phyloP scores from a whole-genome alignment of 2,888 invertebrate species.

The Dasysyrphus albostriatus region DNA sequence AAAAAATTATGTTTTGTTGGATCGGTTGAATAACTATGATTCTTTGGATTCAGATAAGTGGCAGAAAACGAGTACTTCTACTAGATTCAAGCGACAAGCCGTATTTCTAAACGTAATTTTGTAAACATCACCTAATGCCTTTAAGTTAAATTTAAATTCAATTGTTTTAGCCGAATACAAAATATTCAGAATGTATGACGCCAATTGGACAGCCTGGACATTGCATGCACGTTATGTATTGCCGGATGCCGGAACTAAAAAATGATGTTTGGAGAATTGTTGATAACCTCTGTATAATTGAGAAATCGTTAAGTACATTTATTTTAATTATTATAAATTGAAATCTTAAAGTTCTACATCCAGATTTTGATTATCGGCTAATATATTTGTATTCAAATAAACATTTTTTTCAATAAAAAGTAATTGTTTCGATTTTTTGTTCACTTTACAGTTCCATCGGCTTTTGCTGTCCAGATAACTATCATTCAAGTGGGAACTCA shows the following conservation, averaged over 20 bases:
- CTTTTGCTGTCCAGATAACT: slow-evolving; percentile 89
- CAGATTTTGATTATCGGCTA: too few relatives aligned
- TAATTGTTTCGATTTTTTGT: background rate
- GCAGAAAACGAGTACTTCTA: background rate
- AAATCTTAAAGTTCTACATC: background rate
- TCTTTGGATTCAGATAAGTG: slow-evolving; percentile 56
- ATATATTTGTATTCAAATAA: too few relatives aligned
- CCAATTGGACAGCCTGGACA: slow-evolving; percentile 87
- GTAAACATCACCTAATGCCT: too few relatives aligned
- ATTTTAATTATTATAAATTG: slow-evolving; percentile 76
- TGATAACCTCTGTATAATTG: slow-evolving; percentile 89
- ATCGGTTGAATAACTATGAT: slow-evolving; percentile 79
- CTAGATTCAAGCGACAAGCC: slow-evolving; percentile 42
- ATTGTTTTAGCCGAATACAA: slow-evolving; percentile 83
- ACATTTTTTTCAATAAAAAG: too few relatives aligned
- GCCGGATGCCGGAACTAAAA: slow-evolving; percentile 87
- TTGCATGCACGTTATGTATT: slow-evolving; percentile 87
- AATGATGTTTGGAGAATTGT: slow-evolving; percentile 86
- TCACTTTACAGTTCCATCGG: slow-evolving; percentile 85
- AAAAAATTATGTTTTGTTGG: slow-evolving; percentile 78
- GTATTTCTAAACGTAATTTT: slow-evolving; percentile 14
- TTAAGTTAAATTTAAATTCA: background rate
- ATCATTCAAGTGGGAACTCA: slow-evolving; percentile 60
- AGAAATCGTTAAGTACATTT: slow-evolving; percentile 85
- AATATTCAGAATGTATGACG: slow-evolving; percentile 86